Evolutionary conservation across 1,140 invertebrate genomes (phyloP).

Genomic region (Drosophila melanica): DNA sequence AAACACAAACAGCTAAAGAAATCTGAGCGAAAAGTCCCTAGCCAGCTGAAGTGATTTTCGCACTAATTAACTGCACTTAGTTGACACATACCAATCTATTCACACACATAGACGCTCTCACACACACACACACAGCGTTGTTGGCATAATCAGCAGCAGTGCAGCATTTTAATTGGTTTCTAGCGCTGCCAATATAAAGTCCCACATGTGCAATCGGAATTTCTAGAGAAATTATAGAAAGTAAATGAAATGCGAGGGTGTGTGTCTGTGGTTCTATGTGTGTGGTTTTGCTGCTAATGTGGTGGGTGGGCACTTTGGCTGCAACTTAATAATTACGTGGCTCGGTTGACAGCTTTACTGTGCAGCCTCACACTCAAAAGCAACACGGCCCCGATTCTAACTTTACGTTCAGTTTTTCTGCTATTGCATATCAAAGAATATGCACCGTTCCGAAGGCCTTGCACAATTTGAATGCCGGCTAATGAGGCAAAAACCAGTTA

Average conservation of each 20-base stretch:
- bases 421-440: conserved; percentile 43
- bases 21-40: conserved; percentile 68
- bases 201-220: conserved; percentile 81
- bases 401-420: conserved; percentile 8
- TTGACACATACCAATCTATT: conserved; percentile 82
- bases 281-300: conserved; percentile 19
- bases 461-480: conserved; percentile 45
- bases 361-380: conserved; percentile 3
- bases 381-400: conserved; percentile 10
- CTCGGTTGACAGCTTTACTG: conserved; percentile 61
- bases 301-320: conserved; percentile 34
- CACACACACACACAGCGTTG: conserved; percentile 36
- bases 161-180: conserved; percentile 82
- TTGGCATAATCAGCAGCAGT: conserved; percentile 75
- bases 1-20: conserved; percentile 63
- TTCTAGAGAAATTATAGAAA: conserved; percentile 82
- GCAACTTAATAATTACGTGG: conserved; percentile 68
- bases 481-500: conserved; percentile 46
- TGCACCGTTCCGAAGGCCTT: conserved; percentile 8
- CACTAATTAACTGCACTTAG: conserved; percentile 83
- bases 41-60: conserved; percentile 82
- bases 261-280: conserved; percentile 12
- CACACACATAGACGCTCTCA: conserved; percentile 49
- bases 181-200: conserved; percentile 74
- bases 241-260: conserved; percentile 64